phyloP scores from a whole-genome alignment of 2,888 invertebrate species.

The Strigamia maritima region DNA sequence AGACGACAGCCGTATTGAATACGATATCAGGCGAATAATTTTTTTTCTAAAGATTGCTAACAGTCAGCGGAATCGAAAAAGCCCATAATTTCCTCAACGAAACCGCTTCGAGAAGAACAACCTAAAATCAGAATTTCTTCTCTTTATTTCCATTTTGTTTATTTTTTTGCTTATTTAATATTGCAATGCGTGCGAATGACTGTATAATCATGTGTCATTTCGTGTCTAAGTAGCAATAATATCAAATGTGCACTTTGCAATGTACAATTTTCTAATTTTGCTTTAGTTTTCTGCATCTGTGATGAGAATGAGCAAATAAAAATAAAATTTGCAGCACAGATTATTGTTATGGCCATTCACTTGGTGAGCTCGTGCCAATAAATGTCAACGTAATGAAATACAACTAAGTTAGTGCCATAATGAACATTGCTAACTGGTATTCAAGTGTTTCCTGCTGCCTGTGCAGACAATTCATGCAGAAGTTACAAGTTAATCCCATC shows the following conservation, averaged over 20 bases:
- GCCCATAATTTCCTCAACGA: neutral
- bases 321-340: conserved; percentile 21
- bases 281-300: neutral
- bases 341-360: conserved; percentile 14
- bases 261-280: conserved; percentile 25
- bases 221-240: neutral
- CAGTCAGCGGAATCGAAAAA: neutral
- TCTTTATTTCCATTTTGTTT: neutral
- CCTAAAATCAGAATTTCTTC: neutral
- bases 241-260: neutral
- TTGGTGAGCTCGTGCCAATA: conserved; percentile 27
- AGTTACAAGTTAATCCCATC: conserved; percentile 30
- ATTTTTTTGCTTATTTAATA: neutral
- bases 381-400: conserved; percentile 21
- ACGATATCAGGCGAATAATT: conserved; percentile 24
- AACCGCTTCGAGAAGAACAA: neutral
- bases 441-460: conserved; percentile 30
- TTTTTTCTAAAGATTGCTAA: neutral
- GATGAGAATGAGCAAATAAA: neutral
- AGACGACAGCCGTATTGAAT: conserved; percentile 31
- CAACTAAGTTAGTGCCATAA: conserved; percentile 21
- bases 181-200: neutral
- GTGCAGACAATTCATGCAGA: conserved; percentile 27
- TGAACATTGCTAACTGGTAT: conserved; percentile 32
- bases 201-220: conserved; percentile 21